phyloP scores from a whole-genome alignment of 2,113 vertebrate species.

The Ascaphus truei region DNA sequence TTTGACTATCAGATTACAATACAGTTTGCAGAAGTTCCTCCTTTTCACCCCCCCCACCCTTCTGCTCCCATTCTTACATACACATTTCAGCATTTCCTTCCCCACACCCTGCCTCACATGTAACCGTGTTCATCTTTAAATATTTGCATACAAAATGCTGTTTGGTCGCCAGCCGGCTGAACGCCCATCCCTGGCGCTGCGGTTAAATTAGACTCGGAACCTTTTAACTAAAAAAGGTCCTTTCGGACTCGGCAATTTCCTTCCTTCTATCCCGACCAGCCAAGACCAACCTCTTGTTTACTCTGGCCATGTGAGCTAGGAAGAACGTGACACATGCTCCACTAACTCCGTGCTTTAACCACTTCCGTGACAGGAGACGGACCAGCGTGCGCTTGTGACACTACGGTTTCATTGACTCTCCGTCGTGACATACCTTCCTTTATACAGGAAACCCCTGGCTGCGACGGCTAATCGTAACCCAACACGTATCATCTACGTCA shows the following conservation, averaged over 20 bases:
- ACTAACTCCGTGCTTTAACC: background rate
- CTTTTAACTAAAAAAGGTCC: conserved; percentile 37
- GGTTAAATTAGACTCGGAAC: conserved; percentile 41
- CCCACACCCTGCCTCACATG: background rate
- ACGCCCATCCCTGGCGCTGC: conserved; percentile 43
- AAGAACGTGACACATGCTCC: background rate
- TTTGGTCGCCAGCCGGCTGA: conserved; percentile 39
- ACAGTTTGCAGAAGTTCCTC: conserved; percentile 12
- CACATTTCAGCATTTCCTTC: background rate
- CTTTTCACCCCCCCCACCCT: background rate
- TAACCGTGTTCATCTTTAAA: conserved; percentile 22
- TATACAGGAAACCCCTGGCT: no score
- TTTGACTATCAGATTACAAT: conserved; percentile 31
- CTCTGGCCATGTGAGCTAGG: conserved; percentile 65
- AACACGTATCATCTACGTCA: no score
- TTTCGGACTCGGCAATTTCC: conserved; percentile 39
- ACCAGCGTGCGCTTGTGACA: background rate
- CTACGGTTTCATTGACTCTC: no score
- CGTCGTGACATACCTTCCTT: no score
- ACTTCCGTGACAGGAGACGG: background rate
- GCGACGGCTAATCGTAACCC: no score
- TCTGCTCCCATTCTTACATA: background rate
- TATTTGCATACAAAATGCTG: conserved; percentile 40
- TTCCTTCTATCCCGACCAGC: conserved; percentile 38
- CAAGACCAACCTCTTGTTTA: conserved; percentile 72